Evolutionary conservation across 1,140 invertebrate species (phyloP), one percentile per base, ranked within the genome.

Genomic region (Coboldia fuscipes): DNA sequence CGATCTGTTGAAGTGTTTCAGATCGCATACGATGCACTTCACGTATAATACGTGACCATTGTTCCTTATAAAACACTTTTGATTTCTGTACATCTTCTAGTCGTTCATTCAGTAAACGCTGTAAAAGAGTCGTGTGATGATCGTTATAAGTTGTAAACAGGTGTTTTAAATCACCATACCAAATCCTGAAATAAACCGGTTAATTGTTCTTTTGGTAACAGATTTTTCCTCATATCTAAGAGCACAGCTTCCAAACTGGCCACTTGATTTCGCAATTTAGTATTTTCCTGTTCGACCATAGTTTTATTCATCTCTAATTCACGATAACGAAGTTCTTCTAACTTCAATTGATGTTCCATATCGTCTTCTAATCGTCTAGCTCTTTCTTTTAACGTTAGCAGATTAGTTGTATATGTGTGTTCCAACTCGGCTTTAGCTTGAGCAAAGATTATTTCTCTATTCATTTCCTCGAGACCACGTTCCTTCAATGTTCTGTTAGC

Each of bases 51-150:
- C 30, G 30, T 6, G 35, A 19, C 35, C 35, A 36, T 36, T 36
- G 35, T 9, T 30, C 27, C 14, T 36, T 36, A 30, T 36, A 36
- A 16, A 36, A 36, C 4, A 15, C 13, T 30, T 36, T 30, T 13
- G 27, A 30, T 22, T 30, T 18, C 5, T 14, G 16, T 2, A 30
- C 28, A 12, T 19, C 28, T 14, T 36, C 35, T 12, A 28, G 18
- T 3, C 15, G 16, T 15, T 36, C 35, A 10, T 24, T 30, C 3
- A 36, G 19, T 13, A 30, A 16, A 21, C 27, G 20, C 35, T 36
- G 10, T 3, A 30, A 30, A 19, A 21, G 13, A 35, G n/a, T 17
- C 3, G 18, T 20, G 9, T 20, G 10, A 9, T 19, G 18, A 18
- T 14, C 10, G 6, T 4, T n/a, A 20, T 24, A n/a, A n/a, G n/a